Evolutionary conservation across 1,140 invertebrate genomes (phyloP).

Genomic region (Cyphomyrmex costatus): DNA sequence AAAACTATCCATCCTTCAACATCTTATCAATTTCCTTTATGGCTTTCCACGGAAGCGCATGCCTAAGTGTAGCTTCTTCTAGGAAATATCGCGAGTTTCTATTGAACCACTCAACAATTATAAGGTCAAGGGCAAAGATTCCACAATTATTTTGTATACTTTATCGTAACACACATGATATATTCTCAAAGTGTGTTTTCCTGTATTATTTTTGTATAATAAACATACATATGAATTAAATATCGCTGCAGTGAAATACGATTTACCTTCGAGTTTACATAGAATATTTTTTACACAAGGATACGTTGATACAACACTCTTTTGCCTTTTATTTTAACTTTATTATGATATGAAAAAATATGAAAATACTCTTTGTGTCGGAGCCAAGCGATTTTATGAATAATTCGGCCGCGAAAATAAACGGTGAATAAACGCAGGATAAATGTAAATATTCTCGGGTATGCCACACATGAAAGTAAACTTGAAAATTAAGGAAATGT

Average conservation of each 20-base stretch:
- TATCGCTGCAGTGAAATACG: background rate
- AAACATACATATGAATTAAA: background rate
- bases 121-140: constrained; percentile 71
- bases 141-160: constrained; percentile 69
- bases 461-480: background rate
- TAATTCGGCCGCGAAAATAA: background rate
- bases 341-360: background rate
- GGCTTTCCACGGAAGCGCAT: constrained; percentile 22
- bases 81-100: constrained; percentile 41
- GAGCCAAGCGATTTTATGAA: background rate
- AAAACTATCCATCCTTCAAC: background rate
- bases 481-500: constrained; percentile 19
- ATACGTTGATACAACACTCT: background rate
- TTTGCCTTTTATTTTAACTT: background rate
- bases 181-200: background rate
- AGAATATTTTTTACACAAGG: background rate
- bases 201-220: background rate
- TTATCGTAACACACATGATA: constrained; percentile 37
- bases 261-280: constrained; percentile 22
- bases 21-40: background rate
- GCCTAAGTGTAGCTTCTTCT: constrained; percentile 57
- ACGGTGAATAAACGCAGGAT: too few relatives aligned
- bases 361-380: background rate
- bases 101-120: constrained; percentile 59
- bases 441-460: background rate